phyloP scores from a whole-genome alignment of 1,140 invertebrate species.

The Cephus cinctus region DNA sequence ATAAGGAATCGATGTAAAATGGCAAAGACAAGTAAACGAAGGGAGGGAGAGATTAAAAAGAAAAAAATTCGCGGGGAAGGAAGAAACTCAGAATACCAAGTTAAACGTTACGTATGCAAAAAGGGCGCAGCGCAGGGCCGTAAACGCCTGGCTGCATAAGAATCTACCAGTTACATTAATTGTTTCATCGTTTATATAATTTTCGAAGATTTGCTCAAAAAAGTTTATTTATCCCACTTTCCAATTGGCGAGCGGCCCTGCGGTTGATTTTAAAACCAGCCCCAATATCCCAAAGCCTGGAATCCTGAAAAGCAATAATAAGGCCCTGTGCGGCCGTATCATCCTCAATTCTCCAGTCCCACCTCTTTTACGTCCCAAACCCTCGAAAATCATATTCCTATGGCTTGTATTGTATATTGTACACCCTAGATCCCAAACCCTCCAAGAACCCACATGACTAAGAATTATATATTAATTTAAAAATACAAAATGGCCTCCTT shows the following conservation, averaged over 20 bases:
- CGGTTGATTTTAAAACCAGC: slow-evolving; percentile 22
- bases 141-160: slow-evolving; percentile 15
- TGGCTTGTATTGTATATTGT: slow-evolving; percentile 56
- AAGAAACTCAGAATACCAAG: no score
- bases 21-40: slow-evolving; percentile 14
- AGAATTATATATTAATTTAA: slow-evolving; percentile 57
- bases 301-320: slow-evolving; percentile 43
- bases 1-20: slow-evolving; percentile 1
- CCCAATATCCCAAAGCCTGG: no score
- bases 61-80: slow-evolving; percentile 11
- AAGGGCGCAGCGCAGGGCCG: slow-evolving; percentile 17
- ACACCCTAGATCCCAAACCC: slow-evolving; percentile 40
- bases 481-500: slow-evolving; percentile 39
- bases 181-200: slow-evolving; percentile 13
- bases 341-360: no score
- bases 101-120: no score
- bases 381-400: slow-evolving; percentile 47
- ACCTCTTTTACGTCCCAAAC: no score
- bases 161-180: not conserved
- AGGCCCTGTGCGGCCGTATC: slow-evolving; percentile 35
- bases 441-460: slow-evolving; percentile 47
- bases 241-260: slow-evolving; percentile 22
- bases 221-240: slow-evolving; percentile 20
- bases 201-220: slow-evolving; percentile 31
- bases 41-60: slow-evolving; percentile 9